Evolutionary conservation across 2,888 invertebrate genomes (phyloP), one percentile per base, ranked within the genome.

Genomic region (Phrixothrix hirtus): DNA sequence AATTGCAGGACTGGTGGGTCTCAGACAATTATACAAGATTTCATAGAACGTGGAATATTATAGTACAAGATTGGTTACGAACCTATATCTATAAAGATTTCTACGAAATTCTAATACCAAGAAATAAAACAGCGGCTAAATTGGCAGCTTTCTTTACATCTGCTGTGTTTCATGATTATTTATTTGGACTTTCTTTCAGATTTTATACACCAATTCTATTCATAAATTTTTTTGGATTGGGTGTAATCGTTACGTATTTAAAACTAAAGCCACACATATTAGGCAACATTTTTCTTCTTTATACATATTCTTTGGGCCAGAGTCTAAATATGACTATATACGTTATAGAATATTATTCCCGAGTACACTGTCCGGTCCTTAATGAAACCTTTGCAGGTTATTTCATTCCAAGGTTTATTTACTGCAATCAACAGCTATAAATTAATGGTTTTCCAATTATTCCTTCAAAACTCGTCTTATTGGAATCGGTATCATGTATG

Each of bases 41-140:
- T 75, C 96, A 92, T 74, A 84, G 95, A 9, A 89, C 89, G 3
- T 97, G 97, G 96, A 98, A 98, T 74, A 83, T 92, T 11, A 87
- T 96, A 0, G 95, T 97, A 0, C 91, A 96, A 72, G 92, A 93
- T 62, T 97, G 95, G 95, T 80, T 97, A 0, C 90, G 93, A 64
- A 85, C 87, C 2, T 94, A 95, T 74, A n/a, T n/a, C n/a, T n/a
- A n/a, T n/a, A n/a, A n/a, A n/a, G n/a, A n/a, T n/a, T n/a, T n/a
- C n/a, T n/a, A 81, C 56, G 78, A 75, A 37, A 62, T 77, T 14
- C n/a, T n/a, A n/a, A 51, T 82, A 0, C 71, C 75, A 1, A 72
- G 75, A 7, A 79, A 76, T 46, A 79, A 78, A 41, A 30, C 72
- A 0, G 56, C 81, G 0, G 80, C 88, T 0, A 84, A 84, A 62